phyloP scores from a whole-genome alignment of 92 coral and sea anemone species.

The Anthopleura xanthogrammica region DNA sequence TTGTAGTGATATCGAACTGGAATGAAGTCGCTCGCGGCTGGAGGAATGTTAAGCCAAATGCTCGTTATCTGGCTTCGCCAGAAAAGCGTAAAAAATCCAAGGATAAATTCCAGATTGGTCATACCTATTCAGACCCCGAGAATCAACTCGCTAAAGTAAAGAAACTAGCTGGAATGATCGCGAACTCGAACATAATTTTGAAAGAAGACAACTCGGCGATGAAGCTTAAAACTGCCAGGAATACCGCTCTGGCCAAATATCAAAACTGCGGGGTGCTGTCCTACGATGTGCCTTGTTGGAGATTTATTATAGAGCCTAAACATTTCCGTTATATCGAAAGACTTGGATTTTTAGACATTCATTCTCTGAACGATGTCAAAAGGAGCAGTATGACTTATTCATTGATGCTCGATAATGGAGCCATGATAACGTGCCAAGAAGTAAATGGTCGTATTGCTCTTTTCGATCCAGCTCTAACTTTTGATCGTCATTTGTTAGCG shows the following conservation, averaged over 20 bases:
- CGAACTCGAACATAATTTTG: constrained; percentile 58
- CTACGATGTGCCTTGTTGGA: constrained; percentile 95
- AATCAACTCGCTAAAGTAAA: constrained; percentile 72
- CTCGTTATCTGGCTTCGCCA: constrained; percentile 49
- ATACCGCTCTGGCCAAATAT: constrained; percentile 46
- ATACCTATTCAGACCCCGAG: constrained; percentile 51
- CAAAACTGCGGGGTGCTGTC: constrained; percentile 88
- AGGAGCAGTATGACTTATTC: constrained; percentile 56
- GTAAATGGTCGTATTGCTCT: constrained; percentile 61
- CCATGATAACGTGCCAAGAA: constrained; percentile 76
- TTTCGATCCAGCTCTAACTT: constrained; percentile 82
- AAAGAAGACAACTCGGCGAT: constrained; percentile 28
- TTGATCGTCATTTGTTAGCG: constrained; percentile 84
- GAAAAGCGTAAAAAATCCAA: constrained; percentile 75
- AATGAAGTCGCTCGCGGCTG: constrained; percentile 80
- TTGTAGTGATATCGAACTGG: constrained; percentile 66
- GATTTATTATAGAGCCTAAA: constrained; percentile 90
- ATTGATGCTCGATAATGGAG: constrained; percentile 64
- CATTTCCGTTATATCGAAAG: constrained; percentile 73
- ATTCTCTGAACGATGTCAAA: constrained; percentile 44
- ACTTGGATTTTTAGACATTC: constrained; percentile 59
- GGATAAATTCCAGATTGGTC: constrained; percentile 62
- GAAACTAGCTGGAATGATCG: constrained; percentile 77
- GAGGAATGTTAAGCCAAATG: constrained; percentile 68
- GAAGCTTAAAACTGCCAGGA: constrained; percentile 37